Percentiles rank a stretch among this genome's conserved stretches.
Evolutionary conservation across 1,140 invertebrate genomes (phyloP).

Genomic region (Drosophila truncata): DNA sequence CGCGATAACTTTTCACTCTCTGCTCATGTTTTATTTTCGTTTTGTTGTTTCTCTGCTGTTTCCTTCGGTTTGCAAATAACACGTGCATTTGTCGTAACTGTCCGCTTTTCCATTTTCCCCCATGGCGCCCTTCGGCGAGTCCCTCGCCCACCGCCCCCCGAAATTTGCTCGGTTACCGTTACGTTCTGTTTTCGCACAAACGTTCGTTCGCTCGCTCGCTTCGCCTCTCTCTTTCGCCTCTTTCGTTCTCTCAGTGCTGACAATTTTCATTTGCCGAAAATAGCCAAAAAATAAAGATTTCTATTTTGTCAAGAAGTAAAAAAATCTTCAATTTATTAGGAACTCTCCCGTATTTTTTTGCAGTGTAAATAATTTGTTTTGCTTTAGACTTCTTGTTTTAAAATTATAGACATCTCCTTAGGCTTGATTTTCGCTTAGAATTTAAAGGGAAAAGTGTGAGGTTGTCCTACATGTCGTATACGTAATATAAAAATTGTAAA

Average conservation of each 20-base stretch:
- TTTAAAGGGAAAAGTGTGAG: neutral
- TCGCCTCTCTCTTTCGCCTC: slow-evolving; percentile 14
- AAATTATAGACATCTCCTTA: neutral
- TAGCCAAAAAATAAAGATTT: neutral
- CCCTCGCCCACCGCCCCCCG: slow-evolving; percentile 6
- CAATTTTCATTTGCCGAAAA: neutral
- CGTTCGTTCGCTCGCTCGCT: slow-evolving; percentile 3
- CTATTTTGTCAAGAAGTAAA: neutral
- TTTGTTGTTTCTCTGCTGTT: slow-evolving; percentile 47
- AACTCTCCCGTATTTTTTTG: neutral
- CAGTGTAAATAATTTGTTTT: neutral
- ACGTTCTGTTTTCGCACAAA: slow-evolving; percentile 16
- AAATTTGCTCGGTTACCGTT: slow-evolving; percentile 12
- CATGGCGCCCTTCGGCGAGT: neutral
- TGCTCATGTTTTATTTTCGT: slow-evolving; percentile 48
- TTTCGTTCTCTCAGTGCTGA: slow-evolving; percentile 10
- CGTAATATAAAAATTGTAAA: neutral
- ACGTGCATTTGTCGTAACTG: slow-evolving; percentile 69
- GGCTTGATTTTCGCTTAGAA: neutral
- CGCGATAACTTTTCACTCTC: neutral
- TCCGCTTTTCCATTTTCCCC: slow-evolving; percentile 4
- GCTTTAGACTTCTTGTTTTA: neutral
- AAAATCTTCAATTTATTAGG: neutral
- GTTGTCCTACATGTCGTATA: neutral
- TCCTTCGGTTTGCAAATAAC: slow-evolving; percentile 66